Base-by-base conservation (phyloP, 2,888 invertebrate species). In the Synanthedon tipuliformis region DNA sequence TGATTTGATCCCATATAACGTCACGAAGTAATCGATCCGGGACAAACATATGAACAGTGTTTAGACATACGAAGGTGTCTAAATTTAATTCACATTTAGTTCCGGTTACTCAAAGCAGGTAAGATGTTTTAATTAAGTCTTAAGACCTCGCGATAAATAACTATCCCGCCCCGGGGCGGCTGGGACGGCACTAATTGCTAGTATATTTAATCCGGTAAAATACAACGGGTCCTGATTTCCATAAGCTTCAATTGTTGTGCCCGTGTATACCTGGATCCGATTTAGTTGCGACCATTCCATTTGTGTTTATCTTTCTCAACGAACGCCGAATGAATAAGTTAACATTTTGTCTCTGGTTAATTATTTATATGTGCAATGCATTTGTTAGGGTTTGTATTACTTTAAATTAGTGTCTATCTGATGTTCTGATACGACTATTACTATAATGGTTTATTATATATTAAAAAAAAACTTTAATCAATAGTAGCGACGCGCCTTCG, bases 71-170 rank as follows among this genome's bases (percentile, higher is more conserved):
- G 69, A 68, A 64, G 64, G 64, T 67, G 68, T 71, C 69, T 71
- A 73, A 74, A 78, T 78, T 78, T 75, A 80, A 78, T 78, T 73
- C 64, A 62, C 72, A 12, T 45, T 45, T 23, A 51, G 23, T 51
- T 71, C 65, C 61, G 65, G 70, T 68, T 69, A 73, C 72, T 78
- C 78, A 78, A 79, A 80, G 80, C 81, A 81, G 82, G 83, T 81
- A 81, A 83, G 83, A 81, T 82, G 78, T 82, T 86, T 86, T 85
- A 86, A 87, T 87, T 86, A 87, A 85, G 81, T 79, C 80, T 23
- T 79, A 75, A 83, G 82, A 73, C 79, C 80, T 78, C 65, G 76
- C 81, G 73, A 84, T 85, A 86, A 86, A 84, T 82, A 84, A 83
- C 81, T 79, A 73, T 73, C 70, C 64, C 61, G 68, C 65, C 34